Evolutionary conservation across 2,888 invertebrate species (phyloP), one percentile per base, ranked within the genome.

Genomic region (Baccha elongata): DNA sequence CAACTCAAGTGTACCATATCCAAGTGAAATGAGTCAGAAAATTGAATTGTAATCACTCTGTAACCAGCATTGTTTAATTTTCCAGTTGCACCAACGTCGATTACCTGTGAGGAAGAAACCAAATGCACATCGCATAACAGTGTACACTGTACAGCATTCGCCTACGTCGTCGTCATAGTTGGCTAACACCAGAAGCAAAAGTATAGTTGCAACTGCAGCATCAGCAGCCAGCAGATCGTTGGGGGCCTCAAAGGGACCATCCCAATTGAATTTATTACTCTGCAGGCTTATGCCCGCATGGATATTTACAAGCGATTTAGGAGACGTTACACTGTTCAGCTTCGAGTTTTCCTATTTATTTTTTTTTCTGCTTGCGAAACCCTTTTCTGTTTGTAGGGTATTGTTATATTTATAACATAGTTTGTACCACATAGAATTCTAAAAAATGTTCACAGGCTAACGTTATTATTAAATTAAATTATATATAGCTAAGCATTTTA

Each of bases 251-350:
- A 71, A 60, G 52, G 50, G 67, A 52, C 48, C 64, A 71, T 60
- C 64, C 65, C 64, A 76, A 75, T 76, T 46, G 60, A 81, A 81
- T 81, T 81, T 76, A 81, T 81, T 60, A 62, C 71, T 76, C 76
- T 81, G 81, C 81, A 81, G 71, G 81, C 52, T 64, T 72, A 67
- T 72, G 76, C 81, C 81, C 65, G 81, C 81, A 81, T 72, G 80
- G 74, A 74, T 76, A 76, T 81, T 76, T 71, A 67, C 76, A 71
- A 53, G 71, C 65, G 76, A 76, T 71, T 81, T 81, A 72, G 76
- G 76, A 81, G 67, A 72, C 44, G 65, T 67, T 67, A 75, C 81
- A 67, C 37, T 58, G 64, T 79, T 21, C 46, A 50, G 69, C 42
- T 72, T 55, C 29, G 17, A 64, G n/a, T 37, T 37, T 50, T 35